phyloP scores from a whole-genome alignment of 2,113 vertebrate species.

The Pseudois nayaur region DNA sequence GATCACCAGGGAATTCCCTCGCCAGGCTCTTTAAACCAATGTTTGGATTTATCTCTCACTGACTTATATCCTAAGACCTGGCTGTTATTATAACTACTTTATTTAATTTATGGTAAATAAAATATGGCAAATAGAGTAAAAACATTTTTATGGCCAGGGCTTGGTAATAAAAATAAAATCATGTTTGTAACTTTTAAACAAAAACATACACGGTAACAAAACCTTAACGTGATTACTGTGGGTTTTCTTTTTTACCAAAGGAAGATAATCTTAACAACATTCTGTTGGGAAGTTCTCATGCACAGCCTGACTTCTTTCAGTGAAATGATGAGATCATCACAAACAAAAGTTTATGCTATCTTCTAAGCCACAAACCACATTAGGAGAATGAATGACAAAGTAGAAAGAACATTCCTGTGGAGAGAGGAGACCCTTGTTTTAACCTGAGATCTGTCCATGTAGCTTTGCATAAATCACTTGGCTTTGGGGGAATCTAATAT shows the following conservation, averaged over 20 bases:
- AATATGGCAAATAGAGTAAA: not conserved
- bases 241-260: not conserved
- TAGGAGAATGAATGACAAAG: not conserved
- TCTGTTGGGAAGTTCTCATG: not conserved
- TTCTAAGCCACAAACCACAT: not conserved
- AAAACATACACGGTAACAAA: not conserved
- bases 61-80: not conserved
- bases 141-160: not conserved
- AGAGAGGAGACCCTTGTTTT: not conserved
- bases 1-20: not conserved
- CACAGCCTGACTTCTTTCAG: not conserved
- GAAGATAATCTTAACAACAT: not conserved
- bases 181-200: not conserved
- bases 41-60: not conserved
- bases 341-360: not conserved
- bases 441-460: not conserved
- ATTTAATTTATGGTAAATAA: not conserved
- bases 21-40: not conserved
- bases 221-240: not conserved
- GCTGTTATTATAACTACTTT: not conserved
- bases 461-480: not conserved
- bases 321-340: not conserved
- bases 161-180: slow-evolving; percentile 1
- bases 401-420: not conserved
- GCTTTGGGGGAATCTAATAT: not conserved